Conservation (phyloP, 2,113 vertebrate species). For the Cephalopterus ornatus region DNA sequence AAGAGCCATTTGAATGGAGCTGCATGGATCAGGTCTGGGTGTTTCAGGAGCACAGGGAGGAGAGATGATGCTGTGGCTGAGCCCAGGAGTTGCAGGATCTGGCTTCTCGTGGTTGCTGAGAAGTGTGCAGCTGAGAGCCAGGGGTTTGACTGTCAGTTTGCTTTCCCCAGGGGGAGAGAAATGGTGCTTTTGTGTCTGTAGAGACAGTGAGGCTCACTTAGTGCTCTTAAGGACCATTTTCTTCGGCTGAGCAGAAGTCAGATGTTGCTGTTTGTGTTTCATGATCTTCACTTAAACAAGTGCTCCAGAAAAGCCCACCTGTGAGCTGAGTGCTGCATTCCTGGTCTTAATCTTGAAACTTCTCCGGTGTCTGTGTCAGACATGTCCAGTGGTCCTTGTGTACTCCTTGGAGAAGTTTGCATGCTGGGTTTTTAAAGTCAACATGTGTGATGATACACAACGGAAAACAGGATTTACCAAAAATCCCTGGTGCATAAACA, state of each 20-base stretch:
- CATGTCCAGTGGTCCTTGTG: not conserved
- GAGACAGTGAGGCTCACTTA: not conserved
- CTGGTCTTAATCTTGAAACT: not conserved
- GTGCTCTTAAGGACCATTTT: not conserved
- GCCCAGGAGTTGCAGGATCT: not conserved
- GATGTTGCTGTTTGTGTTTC: not conserved
- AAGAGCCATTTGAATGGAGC: not conserved
- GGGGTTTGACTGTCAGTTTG: not conserved
- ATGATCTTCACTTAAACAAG: not conserved
- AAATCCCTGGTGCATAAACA: constrained; percentile 14
- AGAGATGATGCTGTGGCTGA: not conserved
- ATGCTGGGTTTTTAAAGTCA: not conserved
- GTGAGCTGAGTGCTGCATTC: not conserved
- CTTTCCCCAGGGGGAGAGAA: not conserved
- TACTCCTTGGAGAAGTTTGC: not conserved
- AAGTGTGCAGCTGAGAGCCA: not conserved
- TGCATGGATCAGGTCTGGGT: not conserved
- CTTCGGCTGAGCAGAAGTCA: not conserved
- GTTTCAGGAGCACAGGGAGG: not conserved
- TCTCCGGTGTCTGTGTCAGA: not conserved
- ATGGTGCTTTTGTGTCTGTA: not conserved
- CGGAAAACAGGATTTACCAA: not conserved
- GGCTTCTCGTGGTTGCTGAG: not conserved
- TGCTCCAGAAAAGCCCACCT: not conserved
- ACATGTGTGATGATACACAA: not conserved